A percentile compares a stretch with the other conserved stretches of the same genome.
phyloP scores from a whole-genome alignment of 2,888 invertebrate species.

The Cyaniris semiargus region DNA sequence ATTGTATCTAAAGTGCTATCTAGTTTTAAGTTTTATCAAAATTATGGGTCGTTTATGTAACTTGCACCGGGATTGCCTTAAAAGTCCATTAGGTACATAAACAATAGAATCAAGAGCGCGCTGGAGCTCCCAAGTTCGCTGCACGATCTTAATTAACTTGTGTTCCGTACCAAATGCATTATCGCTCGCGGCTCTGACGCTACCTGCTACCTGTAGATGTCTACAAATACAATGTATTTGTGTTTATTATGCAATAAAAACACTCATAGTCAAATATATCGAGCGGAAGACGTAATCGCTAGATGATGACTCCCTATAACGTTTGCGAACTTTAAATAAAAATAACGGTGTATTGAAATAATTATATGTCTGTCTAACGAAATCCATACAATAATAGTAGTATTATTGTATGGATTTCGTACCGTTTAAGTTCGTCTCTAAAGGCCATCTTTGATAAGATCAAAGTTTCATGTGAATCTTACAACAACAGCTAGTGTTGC shows the following conservation, averaged over 20 bases:
- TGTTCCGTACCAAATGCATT: constrained; percentile 26
- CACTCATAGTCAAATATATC: too few relatives aligned
- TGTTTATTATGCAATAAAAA: neutral
- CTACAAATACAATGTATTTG: neutral
- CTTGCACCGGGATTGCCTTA: neutral
- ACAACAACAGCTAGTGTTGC: neutral
- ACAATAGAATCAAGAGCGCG: constrained; percentile 16
- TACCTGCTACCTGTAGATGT: neutral
- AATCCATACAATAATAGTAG: too few relatives aligned
- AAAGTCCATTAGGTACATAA: constrained; percentile 26
- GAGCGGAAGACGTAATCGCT: too few relatives aligned
- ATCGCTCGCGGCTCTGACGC: neutral
- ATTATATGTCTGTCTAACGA: too few relatives aligned
- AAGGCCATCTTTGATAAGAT: constrained; percentile 41
- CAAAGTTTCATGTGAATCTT: constrained; percentile 32
- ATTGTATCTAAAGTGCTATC: neutral
- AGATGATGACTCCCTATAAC: too few relatives aligned
- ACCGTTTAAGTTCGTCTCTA: constrained; percentile 15
- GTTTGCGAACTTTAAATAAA: too few relatives aligned
- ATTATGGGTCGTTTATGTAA: neutral
- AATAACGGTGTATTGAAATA: neutral
- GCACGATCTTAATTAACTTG: constrained; percentile 26
- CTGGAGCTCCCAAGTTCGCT: constrained; percentile 13
- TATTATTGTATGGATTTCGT: neutral
- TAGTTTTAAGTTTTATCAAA: constrained; percentile 1